Conservation (phyloP, 2,113 vertebrate species). For the Microcebus murinus region DNA sequence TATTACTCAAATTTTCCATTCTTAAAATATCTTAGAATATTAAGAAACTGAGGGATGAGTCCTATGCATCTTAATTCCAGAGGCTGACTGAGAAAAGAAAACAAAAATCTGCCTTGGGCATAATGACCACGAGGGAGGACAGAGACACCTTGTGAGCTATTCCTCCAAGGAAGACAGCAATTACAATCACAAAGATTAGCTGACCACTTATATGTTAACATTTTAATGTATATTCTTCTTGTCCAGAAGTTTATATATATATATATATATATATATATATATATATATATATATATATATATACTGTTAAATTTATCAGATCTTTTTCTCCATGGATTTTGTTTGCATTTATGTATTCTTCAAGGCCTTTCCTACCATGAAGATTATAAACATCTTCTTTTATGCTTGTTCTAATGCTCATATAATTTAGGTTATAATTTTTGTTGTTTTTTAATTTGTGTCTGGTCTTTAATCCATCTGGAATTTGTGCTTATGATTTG, state of each 20-base stretch:
- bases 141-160: not conserved
- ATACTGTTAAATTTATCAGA: not conserved
- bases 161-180: not conserved
- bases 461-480: not conserved
- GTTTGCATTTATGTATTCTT: not conserved
- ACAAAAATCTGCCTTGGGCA: not conserved
- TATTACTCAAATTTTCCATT: not conserved
- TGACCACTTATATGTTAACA: not conserved
- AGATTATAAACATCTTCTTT: constrained; percentile 39
- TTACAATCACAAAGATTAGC: not conserved
- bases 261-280: not conserved
- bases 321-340: not conserved
- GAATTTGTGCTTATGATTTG: not conserved
- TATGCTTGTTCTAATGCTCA: constrained; percentile 1
- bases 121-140: not conserved
- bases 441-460: not conserved
- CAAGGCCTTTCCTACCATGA: not conserved
- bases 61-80: not conserved
- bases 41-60: not conserved
- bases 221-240: not conserved
- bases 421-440: not conserved
- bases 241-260: not conserved
- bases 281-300: not conserved
- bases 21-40: constrained; percentile 12
- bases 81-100: constrained; percentile 11